phyloP scores from a whole-genome alignment of 2,113 vertebrate species.

The Petrocephalus zakoni region DNA sequence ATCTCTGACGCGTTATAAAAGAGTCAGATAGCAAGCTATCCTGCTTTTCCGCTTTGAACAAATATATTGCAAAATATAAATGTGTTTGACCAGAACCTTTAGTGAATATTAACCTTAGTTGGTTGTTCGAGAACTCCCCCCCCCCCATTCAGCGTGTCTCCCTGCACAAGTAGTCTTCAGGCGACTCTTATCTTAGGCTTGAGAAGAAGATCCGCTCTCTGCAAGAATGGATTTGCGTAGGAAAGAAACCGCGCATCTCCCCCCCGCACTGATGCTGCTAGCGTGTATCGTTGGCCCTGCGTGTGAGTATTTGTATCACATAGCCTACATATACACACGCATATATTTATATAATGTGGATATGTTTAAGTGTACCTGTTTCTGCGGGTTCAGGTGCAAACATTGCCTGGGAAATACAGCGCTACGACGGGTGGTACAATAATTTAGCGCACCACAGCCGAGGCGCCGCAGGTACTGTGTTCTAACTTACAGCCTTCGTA shows the following conservation, averaged over 20 bases:
- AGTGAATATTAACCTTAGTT: background rate
- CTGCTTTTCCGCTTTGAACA: background rate
- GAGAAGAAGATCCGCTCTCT: constrained; percentile 35
- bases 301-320: constrained; percentile 43
- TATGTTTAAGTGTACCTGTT: background rate
- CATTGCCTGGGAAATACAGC: constrained; percentile 77
- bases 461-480: constrained; percentile 68
- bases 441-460: constrained; percentile 71
- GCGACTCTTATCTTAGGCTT: constrained; percentile 16
- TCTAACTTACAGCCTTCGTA: background rate
- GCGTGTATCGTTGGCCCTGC: constrained; percentile 32
- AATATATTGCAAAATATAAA: background rate
- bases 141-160: background rate
- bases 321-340: too few species aligned
- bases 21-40: background rate
- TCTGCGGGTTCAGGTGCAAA: constrained; percentile 55
- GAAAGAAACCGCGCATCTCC: constrained; percentile 38
- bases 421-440: constrained; percentile 97
- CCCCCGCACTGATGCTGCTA: constrained; percentile 29
- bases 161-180: constrained; percentile 32
- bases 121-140: background rate
- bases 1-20: constrained; percentile 3
- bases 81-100: background rate
- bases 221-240: constrained; percentile 60
- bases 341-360: too few species aligned